These are phyloP conservation scores for Brachionus koreanus DNA, from an alignment of 1,140 invertebrate genomes.

Conservation along the genomic window DNA sequence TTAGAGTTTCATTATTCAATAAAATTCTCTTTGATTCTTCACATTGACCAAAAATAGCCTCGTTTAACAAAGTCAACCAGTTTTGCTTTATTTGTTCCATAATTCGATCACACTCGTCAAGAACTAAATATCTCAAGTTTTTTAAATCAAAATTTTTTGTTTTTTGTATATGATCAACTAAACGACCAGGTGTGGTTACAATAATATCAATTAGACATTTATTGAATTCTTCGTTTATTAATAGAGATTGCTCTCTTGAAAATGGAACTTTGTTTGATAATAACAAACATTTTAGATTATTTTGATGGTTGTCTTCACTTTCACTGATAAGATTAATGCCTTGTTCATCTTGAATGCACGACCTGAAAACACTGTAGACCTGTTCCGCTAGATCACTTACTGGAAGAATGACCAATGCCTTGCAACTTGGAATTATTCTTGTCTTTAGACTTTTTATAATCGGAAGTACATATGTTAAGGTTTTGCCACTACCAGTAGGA, in stretches of 20 bases:
- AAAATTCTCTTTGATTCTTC: slow-evolving; percentile 48
- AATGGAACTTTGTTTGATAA: slow-evolving; percentile 71
- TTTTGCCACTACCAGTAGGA: slow-evolving; percentile 96
- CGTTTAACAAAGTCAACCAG: slow-evolving; percentile 71
- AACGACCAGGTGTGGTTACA: slow-evolving; percentile 82
- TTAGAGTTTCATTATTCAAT: slow-evolving; percentile 41
- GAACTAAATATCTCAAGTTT: slow-evolving; percentile 73
- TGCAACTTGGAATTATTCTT: slow-evolving; percentile 57
- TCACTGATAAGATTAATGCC: neutral
- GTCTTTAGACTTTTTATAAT: slow-evolving; percentile 67
- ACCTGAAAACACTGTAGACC: slow-evolving; percentile 73
- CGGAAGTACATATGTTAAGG: slow-evolving; percentile 85
- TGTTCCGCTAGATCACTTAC: slow-evolving; percentile 84
- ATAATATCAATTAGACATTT: slow-evolving; percentile 71
- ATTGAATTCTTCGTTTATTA: slow-evolving; percentile 65
- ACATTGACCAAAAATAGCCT: slow-evolving; percentile 51
- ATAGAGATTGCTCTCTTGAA: slow-evolving; percentile 69
- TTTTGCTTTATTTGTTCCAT: slow-evolving; percentile 83
- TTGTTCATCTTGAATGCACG: slow-evolving; percentile 67
- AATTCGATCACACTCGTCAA: slow-evolving; percentile 92
- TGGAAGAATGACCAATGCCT: slow-evolving; percentile 82
- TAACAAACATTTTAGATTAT: slow-evolving; percentile 21
- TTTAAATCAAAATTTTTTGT: slow-evolving; percentile 79
- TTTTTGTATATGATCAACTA: slow-evolving; percentile 83
- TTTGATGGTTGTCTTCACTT: neutral